Percentiles rank a stretch among this genome's conserved stretches.
Conservation (phyloP, 1,140 invertebrate genomes). For the Antheraea mylitta region DNA sequence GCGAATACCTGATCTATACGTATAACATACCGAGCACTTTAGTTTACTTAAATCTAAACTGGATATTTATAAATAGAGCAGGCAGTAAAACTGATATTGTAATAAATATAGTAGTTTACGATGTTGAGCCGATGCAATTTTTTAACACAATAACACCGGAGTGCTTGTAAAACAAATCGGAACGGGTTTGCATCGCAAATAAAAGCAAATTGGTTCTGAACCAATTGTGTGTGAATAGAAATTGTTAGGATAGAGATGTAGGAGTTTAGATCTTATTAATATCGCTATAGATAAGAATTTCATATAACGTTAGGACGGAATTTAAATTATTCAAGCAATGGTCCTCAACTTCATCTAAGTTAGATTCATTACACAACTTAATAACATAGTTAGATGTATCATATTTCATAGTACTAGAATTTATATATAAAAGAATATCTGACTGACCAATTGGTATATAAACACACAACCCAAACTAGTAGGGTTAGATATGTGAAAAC, state of each 20-base stretch:
- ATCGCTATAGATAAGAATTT: not conserved
- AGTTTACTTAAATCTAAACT: slow-evolving; percentile 31
- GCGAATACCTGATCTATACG: slow-evolving; percentile 18
- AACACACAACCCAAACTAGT: too few species aligned
- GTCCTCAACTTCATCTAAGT: too few species aligned
- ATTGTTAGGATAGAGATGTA: not conserved
- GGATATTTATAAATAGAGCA: slow-evolving; percentile 43
- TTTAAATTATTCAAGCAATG: too few species aligned
- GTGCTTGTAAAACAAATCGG: slow-evolving; percentile 7
- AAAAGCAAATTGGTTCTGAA: not conserved
- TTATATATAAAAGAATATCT: too few species aligned
- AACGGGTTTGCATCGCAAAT: slow-evolving; percentile 1
- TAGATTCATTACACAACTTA: too few species aligned
- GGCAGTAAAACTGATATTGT: slow-evolving; percentile 35
- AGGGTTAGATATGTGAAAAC: too few species aligned
- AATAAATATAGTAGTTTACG: slow-evolving; percentile 42
- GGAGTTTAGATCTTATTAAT: not conserved
- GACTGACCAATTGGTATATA: too few species aligned
- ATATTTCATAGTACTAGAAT: too few species aligned
- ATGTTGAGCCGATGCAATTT: slow-evolving; percentile 22
- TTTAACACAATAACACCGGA: slow-evolving; percentile 15
- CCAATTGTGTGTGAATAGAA: not conserved
- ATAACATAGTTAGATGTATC: too few species aligned
- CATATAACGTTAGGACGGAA: too few species aligned
- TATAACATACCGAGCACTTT: slow-evolving; percentile 27